Base-by-base conservation (phyloP, 2,888 invertebrate genomes). In the Ophonus ardosiacus region DNA sequence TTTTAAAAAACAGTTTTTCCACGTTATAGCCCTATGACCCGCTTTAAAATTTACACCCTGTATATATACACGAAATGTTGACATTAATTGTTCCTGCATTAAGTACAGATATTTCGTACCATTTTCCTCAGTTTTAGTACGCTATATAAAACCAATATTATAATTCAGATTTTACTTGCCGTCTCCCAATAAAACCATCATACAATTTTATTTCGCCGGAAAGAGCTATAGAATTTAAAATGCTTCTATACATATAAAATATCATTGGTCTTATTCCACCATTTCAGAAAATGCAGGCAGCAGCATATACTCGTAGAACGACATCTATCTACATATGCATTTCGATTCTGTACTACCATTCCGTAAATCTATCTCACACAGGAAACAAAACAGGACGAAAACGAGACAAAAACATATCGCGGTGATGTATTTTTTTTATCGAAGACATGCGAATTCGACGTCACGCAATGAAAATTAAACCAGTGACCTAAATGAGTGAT, bases 221-320 rank as follows among this genome's bases (percentile, higher is more conserved):
- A 63, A 63, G 10, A 63, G 63, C 63, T 21, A 63, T 63, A 63
- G 63, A 63, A 63, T 21, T 21, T 63, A 63, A 17, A 63, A 63
- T 63, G 24, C 63, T 21, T 63, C 63, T 13, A 63, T 63, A 63
- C 63, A 24, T 24, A 63, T 63, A 24, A 61, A 61, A 61, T 61
- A 61, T 61, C 61, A 18, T 61, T 10, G 18, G 18, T 21, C 24
- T 63, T 63, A 63, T 21, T 21, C 21, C 63, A 13, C 24, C 21
- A 13, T 63, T 7, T 21, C 24, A 63, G 63, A 63, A 63, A 63
- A 24, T 63, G 63, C 24, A 63, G 4, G 13, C 13, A 8, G 8
- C 8, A 3, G 63, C 24, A 24, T 5, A 63, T 59, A n/a, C n/a
- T n/a, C n/a, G n/a, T n/a, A 59, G 17, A 59, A 59, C 18, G 18